Evolutionary conservation across 2,113 vertebrate genomes (phyloP).

Genomic region (Hippopotamus amphibius): DNA sequence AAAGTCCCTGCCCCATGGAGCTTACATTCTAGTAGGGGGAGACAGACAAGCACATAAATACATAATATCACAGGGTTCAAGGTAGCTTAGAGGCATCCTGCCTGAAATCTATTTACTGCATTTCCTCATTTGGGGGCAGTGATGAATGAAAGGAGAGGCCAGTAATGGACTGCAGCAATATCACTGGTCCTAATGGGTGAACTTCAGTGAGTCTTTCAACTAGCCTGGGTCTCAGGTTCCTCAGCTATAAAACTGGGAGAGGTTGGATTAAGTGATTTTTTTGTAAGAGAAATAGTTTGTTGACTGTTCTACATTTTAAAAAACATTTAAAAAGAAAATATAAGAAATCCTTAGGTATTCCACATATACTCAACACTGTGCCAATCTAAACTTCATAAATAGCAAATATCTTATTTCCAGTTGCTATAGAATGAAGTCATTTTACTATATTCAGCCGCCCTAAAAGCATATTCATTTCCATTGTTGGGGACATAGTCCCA

Average conservation of each 20-base stretch:
- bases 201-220: neutral
- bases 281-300: neutral
- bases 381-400: conserved; percentile 23
- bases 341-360: neutral
- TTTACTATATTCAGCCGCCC: neutral
- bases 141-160: neutral
- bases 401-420: neutral
- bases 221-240: neutral
- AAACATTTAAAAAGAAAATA: conserved; percentile 34
- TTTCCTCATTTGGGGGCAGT: neutral
- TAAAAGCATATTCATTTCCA: conserved; percentile 43
- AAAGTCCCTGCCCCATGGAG: neutral
- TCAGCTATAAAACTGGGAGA: neutral
- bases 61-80: neutral
- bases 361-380: neutral
- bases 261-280: neutral
- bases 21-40: neutral
- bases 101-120: neutral
- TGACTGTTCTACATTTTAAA: neutral
- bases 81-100: neutral
- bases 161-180: neutral
- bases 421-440: neutral
- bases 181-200: neutral
- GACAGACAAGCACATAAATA: neutral
- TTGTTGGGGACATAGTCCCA: neutral